Conservation (phyloP, 2,888 invertebrate genomes). For the Allophyes oxyacanthae region DNA sequence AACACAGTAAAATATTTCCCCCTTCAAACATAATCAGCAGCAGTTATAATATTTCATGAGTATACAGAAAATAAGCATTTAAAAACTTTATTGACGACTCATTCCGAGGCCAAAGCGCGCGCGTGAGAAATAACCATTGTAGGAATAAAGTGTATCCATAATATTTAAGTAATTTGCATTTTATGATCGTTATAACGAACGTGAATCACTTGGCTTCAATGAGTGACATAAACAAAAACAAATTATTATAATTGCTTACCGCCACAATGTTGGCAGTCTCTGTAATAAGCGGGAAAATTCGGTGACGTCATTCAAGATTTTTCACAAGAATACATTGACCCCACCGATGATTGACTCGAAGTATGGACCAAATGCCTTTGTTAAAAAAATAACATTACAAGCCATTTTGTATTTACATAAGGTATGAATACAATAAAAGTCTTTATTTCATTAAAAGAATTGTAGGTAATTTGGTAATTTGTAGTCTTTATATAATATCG, state of each 20-base stretch:
- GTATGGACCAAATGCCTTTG: constrained; percentile 1
- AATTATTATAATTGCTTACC: constrained; percentile 11
- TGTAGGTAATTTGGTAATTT: too few species aligned
- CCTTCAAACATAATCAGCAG: too few species aligned
- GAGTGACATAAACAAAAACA: constrained; percentile 47
- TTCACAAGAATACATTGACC: constrained; percentile 46
- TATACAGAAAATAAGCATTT: constrained; percentile 19
- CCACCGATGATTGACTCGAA: constrained; percentile 1
- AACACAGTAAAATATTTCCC: too few species aligned
- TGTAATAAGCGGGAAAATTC: constrained; percentile 23
- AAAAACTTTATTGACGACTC: constrained; percentile 43
- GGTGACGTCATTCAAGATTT: constrained; percentile 19
- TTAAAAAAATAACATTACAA: constrained; percentile 1
- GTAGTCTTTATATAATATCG: too few species aligned
- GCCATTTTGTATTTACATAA: constrained; percentile 21
- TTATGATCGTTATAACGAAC: constrained; percentile 49
- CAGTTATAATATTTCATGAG: constrained; percentile 6
- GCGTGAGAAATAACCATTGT: constrained; percentile 63
- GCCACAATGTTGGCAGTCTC: constrained; percentile 1
- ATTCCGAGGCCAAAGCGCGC: constrained; percentile 53
- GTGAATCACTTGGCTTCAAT: constrained; percentile 48
- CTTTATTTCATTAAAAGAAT: too few species aligned
- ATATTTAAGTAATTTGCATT: constrained; percentile 52
- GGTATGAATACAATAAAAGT: too few species aligned
- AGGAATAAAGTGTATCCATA: constrained; percentile 56